Base-by-base conservation (phyloP, 2,113 vertebrate genomes). In the Alectura lathami region DNA sequence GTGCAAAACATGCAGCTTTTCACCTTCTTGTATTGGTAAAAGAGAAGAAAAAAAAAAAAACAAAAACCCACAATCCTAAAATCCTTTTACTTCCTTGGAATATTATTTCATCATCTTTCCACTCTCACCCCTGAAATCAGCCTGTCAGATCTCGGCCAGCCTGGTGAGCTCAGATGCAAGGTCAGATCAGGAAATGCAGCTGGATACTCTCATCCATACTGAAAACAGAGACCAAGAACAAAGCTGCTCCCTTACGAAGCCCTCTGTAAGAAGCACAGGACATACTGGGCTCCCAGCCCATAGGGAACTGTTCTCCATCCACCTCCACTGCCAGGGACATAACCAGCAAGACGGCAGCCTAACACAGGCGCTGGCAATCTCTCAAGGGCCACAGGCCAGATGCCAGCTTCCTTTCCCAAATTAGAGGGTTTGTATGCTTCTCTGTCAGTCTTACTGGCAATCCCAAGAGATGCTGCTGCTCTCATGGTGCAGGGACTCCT, bases 401-500 rank as follows among this genome's bases (percentile, higher is more conserved):
- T 5, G 8, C 26, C 80, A 87, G 53, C 48, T 45, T 53, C 62
- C 57, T 73, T 72, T 68, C 40, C 43, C 78, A 89, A 72, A 53
- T 0, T 3, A 63, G 47, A 48, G 68, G 27, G 20, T 85, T 34
- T 29, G 9, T 17, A 42, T 5, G 30, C 68, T 89, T 32, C 59
- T 34, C 50, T 69, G 50, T 47, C 36, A 79, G 51, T 45, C 57
- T 81, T 47, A 50, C 42, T 3, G 2, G 56, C 62, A 78, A 17
- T 23, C 56, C 30, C 90, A 76, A 63, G 54, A 80, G n/a, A 53
- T 34, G 67, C 70, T 69, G 62, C 48, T 73, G 48, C 82, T 66
- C 43, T 54, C 27, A 3, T 1, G 3, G 36, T 22, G 15, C 26
- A n/a, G 16, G 66, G 27, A 13, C 27, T 43, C 53, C 0, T 0